A percentile compares a stretch with the other conserved stretches of the same genome.
Conservation (phyloP, 2,113 vertebrate genomes). For the Cyprinodon variegatus region DNA sequence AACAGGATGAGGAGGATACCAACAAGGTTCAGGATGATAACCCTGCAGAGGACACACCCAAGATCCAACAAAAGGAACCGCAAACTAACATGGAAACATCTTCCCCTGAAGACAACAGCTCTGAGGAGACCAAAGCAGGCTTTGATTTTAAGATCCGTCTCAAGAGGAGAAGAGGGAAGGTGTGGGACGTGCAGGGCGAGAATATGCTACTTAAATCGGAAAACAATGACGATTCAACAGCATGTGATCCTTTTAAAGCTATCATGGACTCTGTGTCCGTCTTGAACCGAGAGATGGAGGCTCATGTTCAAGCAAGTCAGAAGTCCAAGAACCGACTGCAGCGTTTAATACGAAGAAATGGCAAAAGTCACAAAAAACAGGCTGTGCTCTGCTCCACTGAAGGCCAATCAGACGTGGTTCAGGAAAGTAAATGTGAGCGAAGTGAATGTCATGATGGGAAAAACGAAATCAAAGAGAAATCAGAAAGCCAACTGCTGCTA, state of each 20-base stretch:
- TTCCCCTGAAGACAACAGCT: constrained; percentile 3
- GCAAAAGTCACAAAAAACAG: constrained; percentile 33
- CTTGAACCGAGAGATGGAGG: constrained; percentile 81
- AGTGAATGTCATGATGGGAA: background rate
- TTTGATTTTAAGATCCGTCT: constrained; percentile 77
- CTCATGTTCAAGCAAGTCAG: constrained; percentile 69
- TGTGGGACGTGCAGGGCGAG: constrained; percentile 78
- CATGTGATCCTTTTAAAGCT: constrained; percentile 76
- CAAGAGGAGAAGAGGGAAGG: constrained; percentile 75
- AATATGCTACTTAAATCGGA: constrained; percentile 48
- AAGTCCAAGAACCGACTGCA: constrained; percentile 69
- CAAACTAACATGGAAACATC: constrained; percentile 3
- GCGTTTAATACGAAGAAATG: constrained; percentile 61
- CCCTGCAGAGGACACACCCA: background rate
- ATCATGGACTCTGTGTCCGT: constrained; percentile 79
- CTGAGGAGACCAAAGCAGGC: constrained; percentile 51
- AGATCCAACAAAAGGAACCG: background rate
- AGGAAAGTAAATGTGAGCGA: background rate
- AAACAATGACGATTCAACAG: constrained; percentile 20
- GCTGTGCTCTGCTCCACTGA: background rate
- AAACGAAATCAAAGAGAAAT: constrained; percentile 25
- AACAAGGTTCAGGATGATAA: background rate
- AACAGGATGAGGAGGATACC: background rate
- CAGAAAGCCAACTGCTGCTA: background rate
- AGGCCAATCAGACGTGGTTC: constrained; percentile 2